These are phyloP conservation scores for Cerceris ruficornis DNA, from an alignment of 2,888 invertebrate genomes.

Conservation along the genomic window DNA sequence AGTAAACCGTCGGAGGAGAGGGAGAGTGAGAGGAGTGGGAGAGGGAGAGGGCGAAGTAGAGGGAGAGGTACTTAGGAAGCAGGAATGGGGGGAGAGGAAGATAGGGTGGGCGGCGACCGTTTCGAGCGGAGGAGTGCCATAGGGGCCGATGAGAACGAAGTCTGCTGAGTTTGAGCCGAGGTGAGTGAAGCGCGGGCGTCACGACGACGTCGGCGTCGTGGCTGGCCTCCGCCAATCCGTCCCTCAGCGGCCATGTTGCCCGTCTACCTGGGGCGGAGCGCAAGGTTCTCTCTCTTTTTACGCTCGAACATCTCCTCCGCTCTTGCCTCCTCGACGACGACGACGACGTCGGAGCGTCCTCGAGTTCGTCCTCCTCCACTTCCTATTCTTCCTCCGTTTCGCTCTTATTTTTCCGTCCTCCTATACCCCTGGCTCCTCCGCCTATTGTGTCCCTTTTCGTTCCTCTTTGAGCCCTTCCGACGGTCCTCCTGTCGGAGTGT, in stretches of 20 bases:
- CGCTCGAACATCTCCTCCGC: conserved; percentile 53
- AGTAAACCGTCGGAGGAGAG: conserved; percentile 3
- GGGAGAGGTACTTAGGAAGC: conserved; percentile 16
- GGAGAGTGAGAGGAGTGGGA: conserved; percentile 6
- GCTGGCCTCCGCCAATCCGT: conserved; percentile 85
- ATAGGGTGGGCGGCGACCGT: conserved; percentile 75
- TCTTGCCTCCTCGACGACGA: conserved; percentile 46
- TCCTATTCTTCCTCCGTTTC: conserved; percentile 17
- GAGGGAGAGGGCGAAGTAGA: conserved; percentile 4
- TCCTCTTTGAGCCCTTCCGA: conserved; percentile 17
- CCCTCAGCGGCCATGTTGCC: conserved; percentile 85
- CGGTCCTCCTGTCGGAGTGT: conserved; percentile 20
- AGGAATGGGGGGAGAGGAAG: conserved; percentile 24
- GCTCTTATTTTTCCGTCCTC: background rate
- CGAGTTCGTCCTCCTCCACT: conserved; percentile 20
- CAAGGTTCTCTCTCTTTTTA: conserved; percentile 59
- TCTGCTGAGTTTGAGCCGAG: conserved; percentile 64
- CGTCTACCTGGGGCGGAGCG: conserved; percentile 85
- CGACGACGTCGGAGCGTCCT: conserved; percentile 17
- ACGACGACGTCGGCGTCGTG: conserved; percentile 79
- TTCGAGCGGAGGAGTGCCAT: conserved; percentile 71
- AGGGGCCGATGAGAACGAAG: conserved; percentile 65
- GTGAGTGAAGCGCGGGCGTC: conserved; percentile 81
- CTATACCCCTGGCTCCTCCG: conserved; percentile 15
- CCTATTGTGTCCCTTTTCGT: conserved; percentile 14